Percentiles rank a stretch among this genome's conserved stretches.
Conservation (phyloP, 2,797 vertebrate species). For the Phrynocephalus forsythii region DNA sequence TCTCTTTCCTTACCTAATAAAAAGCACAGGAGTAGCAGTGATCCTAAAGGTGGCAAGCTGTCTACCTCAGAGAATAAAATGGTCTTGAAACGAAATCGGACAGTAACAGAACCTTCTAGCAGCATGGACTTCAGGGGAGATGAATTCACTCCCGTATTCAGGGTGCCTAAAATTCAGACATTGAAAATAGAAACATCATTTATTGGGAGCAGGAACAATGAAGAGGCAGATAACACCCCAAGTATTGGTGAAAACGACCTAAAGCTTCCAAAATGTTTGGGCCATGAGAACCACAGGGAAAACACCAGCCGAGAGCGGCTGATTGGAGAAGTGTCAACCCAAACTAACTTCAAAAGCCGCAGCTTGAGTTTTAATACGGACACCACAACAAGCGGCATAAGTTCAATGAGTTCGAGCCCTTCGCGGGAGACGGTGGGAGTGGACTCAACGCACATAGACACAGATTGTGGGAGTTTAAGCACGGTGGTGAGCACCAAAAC, state of each 20-base stretch:
- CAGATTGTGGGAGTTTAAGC: constrained; percentile 96
- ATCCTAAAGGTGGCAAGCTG: constrained; percentile 88
- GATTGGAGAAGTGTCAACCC: constrained; percentile 85
- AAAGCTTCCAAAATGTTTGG: constrained; percentile 82
- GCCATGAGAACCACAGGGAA: constrained; percentile 82
- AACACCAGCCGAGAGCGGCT: constrained; percentile 92
- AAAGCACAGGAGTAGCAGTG: constrained; percentile 92
- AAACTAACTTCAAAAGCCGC: constrained; percentile 95
- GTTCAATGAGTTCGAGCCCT: constrained; percentile 99
- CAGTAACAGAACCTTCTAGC: constrained; percentile 91
- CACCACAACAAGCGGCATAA: constrained; percentile 98
- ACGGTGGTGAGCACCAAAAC: constrained; percentile 96
- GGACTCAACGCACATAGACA: constrained; percentile 87
- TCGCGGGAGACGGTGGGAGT: constrained; percentile 93
- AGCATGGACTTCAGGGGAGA: constrained; percentile 86
- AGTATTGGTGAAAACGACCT: constrained; percentile 87
- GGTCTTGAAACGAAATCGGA: constrained; percentile 87
- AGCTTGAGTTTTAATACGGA: constrained; percentile 99
- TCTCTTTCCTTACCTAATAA: constrained; percentile 94
- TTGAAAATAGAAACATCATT: constrained; percentile 94
- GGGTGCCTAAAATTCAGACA: constrained; percentile 90
- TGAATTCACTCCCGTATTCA: constrained; percentile 85
- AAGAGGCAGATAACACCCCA: constrained; percentile 83
- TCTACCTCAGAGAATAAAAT: constrained; percentile 85
- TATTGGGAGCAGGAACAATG: constrained; percentile 83